A percentile compares a stretch with the other conserved stretches of the same genome.
Evolutionary conservation across 2,888 invertebrate species (phyloP).

Genomic region (Tetropium fuscum): DNA sequence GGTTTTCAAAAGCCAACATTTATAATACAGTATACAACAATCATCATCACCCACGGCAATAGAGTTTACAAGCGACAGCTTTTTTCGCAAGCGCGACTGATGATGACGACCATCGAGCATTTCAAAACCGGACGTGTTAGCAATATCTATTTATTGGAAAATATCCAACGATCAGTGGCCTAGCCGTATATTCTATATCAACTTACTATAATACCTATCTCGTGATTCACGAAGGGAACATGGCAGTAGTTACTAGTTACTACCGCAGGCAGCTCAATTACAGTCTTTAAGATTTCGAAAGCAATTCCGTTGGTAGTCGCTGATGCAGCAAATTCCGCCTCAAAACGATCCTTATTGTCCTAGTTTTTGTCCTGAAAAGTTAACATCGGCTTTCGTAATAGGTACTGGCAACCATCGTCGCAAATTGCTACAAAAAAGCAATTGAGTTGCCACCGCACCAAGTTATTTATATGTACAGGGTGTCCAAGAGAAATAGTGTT

Average conservation of each 20-base stretch:
- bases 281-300: constrained; percentile 25
- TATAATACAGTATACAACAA: background rate
- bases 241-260: constrained; percentile 26
- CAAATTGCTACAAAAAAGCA: constrained; percentile 35
- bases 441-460: constrained; percentile 24
- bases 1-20: no score
- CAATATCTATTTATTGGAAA: constrained; percentile 22
- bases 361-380: constrained; percentile 38
- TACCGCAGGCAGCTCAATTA: constrained; percentile 28
- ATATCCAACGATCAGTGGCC: constrained; percentile 8
- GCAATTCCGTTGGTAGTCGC: constrained; percentile 36
- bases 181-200: no score
- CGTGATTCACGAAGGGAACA: constrained; percentile 25
- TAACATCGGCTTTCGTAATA: constrained; percentile 33
- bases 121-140: constrained; percentile 1
- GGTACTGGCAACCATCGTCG: constrained; percentile 23
- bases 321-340: constrained; percentile 38
- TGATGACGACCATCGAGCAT: no score
- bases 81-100: background rate
- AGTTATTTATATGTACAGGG: background rate
- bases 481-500: no score
- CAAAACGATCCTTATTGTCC: constrained; percentile 36
- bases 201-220: background rate
- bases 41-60: background rate
- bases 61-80: background rate